Percentiles rank a stretch among this genome's conserved stretches.
Evolutionary conservation across 1,140 invertebrate species (phyloP).

Genomic region (Orius insidiosus): DNA sequence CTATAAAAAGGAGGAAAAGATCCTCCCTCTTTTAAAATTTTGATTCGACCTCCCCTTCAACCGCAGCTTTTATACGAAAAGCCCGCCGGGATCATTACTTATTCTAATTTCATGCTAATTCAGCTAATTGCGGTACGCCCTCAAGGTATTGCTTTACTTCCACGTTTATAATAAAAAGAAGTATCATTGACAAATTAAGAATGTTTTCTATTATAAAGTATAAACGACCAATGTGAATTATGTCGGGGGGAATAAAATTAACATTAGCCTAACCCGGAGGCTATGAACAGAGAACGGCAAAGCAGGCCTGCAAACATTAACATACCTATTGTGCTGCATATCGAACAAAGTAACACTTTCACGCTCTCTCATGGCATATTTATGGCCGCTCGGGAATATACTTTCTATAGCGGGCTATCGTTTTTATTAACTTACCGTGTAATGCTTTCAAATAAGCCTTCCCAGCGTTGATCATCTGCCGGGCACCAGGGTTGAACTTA

Average conservation of each 20-base stretch:
- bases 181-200: too few relatives aligned
- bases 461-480: constrained; percentile 79
- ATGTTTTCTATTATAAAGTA: too few relatives aligned
- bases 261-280: neutral
- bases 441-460: constrained; percentile 83
- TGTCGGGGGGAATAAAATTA: neutral
- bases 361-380: neutral
- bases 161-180: too few relatives aligned
- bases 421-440: constrained; percentile 52
- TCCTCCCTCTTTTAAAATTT: too few relatives aligned
- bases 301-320: neutral
- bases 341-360: constrained; percentile 2
- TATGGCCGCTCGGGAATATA: neutral
- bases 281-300: neutral
- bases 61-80: too few relatives aligned
- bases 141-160: too few relatives aligned
- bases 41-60: too few relatives aligned
- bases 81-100: too few relatives aligned
- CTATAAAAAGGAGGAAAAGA: too few relatives aligned
- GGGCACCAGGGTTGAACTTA: constrained; percentile 81
- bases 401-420: neutral
- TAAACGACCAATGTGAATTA: too few relatives aligned
- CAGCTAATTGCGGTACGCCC: too few relatives aligned
- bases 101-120: too few relatives aligned
- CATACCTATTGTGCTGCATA: neutral